Evolutionary conservation across 2,113 vertebrate genomes (phyloP).

Genomic region (Paracanthobrama guichenoti): DNA sequence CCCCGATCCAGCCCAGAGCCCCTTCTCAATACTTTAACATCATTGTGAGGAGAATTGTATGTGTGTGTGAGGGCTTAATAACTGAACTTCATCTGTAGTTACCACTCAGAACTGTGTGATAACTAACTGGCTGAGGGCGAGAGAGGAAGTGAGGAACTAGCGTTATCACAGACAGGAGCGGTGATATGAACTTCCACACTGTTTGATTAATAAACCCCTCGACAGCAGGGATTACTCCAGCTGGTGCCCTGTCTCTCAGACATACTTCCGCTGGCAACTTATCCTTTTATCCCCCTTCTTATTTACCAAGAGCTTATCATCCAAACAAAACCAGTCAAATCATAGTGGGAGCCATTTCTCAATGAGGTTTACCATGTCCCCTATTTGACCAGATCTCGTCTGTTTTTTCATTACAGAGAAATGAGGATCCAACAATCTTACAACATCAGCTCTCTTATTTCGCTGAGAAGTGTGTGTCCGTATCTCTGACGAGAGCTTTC

Average conservation of each 20-base stretch:
- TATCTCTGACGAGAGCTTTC: background rate
- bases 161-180: slow-evolving; percentile 66
- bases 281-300: slow-evolving; percentile 32
- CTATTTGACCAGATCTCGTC: background rate
- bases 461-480: background rate
- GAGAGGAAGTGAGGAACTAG: slow-evolving; percentile 56
- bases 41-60: slow-evolving; percentile 57
- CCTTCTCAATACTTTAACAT: slow-evolving; percentile 54
- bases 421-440: background rate
- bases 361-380: slow-evolving; percentile 40
- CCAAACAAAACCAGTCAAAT: slow-evolving; percentile 19
- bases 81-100: slow-evolving; percentile 62
- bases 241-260: slow-evolving; percentile 71
- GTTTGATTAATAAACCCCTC: slow-evolving; percentile 66
- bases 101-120: slow-evolving; percentile 63
- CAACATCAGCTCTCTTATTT: background rate
- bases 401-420: background rate
- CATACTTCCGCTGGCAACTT: slow-evolving; percentile 62
- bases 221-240: slow-evolving; percentile 72
- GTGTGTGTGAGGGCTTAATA: slow-evolving; percentile 63
- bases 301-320: slow-evolving; percentile 41
- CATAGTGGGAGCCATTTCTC: slow-evolving; percentile 8
- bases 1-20: slow-evolving; percentile 11
- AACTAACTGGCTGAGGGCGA: slow-evolving; percentile 59
- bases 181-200: slow-evolving; percentile 70